Evolutionary conservation across 92 coral and sea anemone genomes (phyloP).

Genomic region (Umimayanthus chanpuru): DNA sequence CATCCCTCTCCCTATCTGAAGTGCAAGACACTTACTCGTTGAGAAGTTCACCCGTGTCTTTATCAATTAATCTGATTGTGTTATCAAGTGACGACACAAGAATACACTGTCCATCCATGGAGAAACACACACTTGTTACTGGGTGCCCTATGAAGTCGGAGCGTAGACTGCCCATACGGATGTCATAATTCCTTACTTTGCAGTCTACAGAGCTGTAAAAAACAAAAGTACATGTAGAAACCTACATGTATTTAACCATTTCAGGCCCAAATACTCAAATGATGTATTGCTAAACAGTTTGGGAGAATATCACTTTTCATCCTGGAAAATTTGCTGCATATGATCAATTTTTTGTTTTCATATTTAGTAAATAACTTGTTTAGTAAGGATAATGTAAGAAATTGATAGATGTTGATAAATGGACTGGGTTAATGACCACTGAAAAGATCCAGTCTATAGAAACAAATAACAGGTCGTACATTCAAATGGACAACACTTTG

Average conservation of each 20-base stretch:
- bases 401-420: neutral
- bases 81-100: conserved; percentile 90
- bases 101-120: conserved; percentile 91
- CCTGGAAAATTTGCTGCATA: neutral
- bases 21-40: conserved; percentile 72
- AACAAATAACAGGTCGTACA: too few relatives aligned
- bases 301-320: neutral
- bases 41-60: conserved; percentile 92
- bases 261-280: neutral
- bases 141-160: conserved; percentile 90
- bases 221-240: neutral
- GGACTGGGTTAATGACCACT: neutral
- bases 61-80: conserved; percentile 86
- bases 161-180: conserved; percentile 86
- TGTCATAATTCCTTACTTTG: conserved; percentile 91
- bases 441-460: too few relatives aligned
- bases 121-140: conserved; percentile 91
- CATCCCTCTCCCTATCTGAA: too few relatives aligned
- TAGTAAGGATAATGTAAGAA: neutral
- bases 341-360: neutral
- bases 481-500: too few relatives aligned
- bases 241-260: neutral
- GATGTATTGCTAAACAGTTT: neutral
- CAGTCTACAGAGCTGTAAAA: conserved; percentile 84
- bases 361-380: too few relatives aligned